Evolutionary conservation across 1,140 invertebrate genomes (phyloP), one percentile per base, ranked within the genome.

Genomic region (Micrasema longulum): DNA sequence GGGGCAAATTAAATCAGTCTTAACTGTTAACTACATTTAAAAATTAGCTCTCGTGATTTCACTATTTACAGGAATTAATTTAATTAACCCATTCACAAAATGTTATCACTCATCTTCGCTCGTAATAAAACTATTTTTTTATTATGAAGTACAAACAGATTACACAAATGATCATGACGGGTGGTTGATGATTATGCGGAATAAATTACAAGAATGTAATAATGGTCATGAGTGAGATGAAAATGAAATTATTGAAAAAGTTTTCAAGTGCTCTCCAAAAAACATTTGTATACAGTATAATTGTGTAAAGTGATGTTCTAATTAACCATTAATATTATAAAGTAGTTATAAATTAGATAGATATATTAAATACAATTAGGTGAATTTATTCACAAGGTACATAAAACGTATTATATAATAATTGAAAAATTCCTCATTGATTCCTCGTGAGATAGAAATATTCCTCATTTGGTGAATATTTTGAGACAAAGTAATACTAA

Each of bases 1-100:
- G 62, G 62, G 26, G 22, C 16, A 66, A 66, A 66, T 36, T 52
- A 66, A 36, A 66, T 66, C 64, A 66, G 64, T 66, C 64, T 66
- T 66, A 50, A 66, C 64, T 66, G 52, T 53, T 31, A 66, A 66
- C 45, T 52, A 38, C n/a, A 23, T 36, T 35, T 38, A 55, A 12
- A 26, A 55, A 55, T 55, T 55, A 31, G 0, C 52, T 55, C 26
- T 55, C n/a, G 26, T 47, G 47, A 64, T 26, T 47, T 14, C 14
- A 64, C 31, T 64, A 45, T 64, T 14, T 47, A 64, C 60, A 64
- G 11, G 23, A 47, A 63, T 23, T n/a, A 57, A 35, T 14, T 10
- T n/a, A 41, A 23, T 41, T 4, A 20, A 31, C 23, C 1, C 47
- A 45, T 64, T 12, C 26, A 47, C 26, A 55, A 26, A 16, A 12